Base-by-base conservation (phyloP, 2,888 invertebrate species). In the Criorhina ranunculi region DNA sequence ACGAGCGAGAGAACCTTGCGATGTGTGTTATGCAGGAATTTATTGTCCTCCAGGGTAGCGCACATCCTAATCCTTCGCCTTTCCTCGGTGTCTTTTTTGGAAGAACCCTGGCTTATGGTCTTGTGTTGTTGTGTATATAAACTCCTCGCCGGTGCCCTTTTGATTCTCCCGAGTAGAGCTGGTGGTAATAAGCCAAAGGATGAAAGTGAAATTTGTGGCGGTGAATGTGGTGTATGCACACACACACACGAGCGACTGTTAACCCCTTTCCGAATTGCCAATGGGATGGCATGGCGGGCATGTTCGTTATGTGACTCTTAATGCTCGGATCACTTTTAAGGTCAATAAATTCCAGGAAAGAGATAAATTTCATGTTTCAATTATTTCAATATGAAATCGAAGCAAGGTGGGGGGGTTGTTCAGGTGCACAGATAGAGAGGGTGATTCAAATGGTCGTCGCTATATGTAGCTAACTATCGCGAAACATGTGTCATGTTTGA, bases 331-430 rank as follows among this genome's bases (percentile, higher is more conserved):
- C 75, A 70, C 85, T 85, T 85, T 85, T 85, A 85, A 85, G 85
- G 85, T 85, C 75, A 85, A 85, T 85, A 85, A 85, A 85, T 85
- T 85, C 62, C 46, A 42, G 64, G 53, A 80, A 80, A 83, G 66
- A 85, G 85, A 85, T 85, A 85, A 80, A 80, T 85, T 85, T 80
- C 80, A 80, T 76, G 85, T 85, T 85, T 85, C 85, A 85, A 85
- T 85, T 85, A 85, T 85, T 85, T 85, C 85, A 80, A 69, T 76
- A 76, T 76, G 85, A 85, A 85, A 85, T 70, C 85, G 75, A 69
- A 75, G 44, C 49, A 19, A 51, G n/a, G 1, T 2, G 9, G 5
- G 29, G 2, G 5, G 12, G 33, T 35, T 35, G 31, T 59, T 53
- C 59, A 66, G 66, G 59, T 62, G 49, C 11, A 46, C 59, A 33